Evolutionary conservation across 2,113 vertebrate species (phyloP).

Genomic region (Amphiprion ocellaris): DNA sequence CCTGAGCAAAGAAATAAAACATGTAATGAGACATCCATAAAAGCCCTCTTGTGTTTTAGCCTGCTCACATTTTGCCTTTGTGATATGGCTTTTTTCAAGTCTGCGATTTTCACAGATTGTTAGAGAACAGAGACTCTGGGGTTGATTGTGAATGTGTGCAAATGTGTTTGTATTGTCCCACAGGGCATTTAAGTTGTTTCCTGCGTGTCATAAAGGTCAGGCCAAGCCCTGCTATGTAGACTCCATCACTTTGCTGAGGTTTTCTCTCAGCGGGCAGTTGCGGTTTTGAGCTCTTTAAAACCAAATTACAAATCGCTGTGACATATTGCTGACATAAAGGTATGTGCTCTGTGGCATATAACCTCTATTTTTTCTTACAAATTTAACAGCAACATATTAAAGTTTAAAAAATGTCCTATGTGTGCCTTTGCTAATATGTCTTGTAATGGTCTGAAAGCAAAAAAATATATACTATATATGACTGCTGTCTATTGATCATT

Average conservation of each 20-base stretch:
- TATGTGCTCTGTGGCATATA: not conserved
- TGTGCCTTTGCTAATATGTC: too few species aligned
- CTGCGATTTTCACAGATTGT: slow-evolving; percentile 34
- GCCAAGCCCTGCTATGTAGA: not conserved
- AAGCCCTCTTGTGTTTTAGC: slow-evolving; percentile 27
- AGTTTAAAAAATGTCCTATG: too few species aligned
- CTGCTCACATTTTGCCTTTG: slow-evolving; percentile 32
- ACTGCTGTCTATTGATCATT: not conserved
- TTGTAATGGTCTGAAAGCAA: too few species aligned
- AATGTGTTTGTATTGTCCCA: slow-evolving; percentile 3
- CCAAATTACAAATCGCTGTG: slow-evolving; percentile 27
- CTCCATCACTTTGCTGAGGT: not conserved
- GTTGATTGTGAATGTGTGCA: not conserved
- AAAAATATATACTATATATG: too few species aligned
- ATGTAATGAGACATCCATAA: slow-evolving; percentile 27
- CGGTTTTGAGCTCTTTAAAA: slow-evolving; percentile 6
- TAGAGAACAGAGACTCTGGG: slow-evolving; percentile 23
- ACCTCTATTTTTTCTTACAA: too few species aligned
- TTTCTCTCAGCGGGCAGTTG: slow-evolving; percentile 10
- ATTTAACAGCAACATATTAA: too few species aligned
- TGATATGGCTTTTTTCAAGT: slow-evolving; percentile 44
- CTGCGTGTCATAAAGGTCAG: slow-evolving; percentile 41
- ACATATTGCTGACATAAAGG: not conserved
- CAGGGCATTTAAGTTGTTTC: slow-evolving; percentile 13
- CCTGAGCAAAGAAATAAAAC: slow-evolving; percentile 24